Evolutionary conservation across 30 jellyfish, hydroid and myxozoan species (phyloP), one percentile per base, ranked within the genome.

Genomic region (Aurelia aurita complex sp. Pacific): DNA sequence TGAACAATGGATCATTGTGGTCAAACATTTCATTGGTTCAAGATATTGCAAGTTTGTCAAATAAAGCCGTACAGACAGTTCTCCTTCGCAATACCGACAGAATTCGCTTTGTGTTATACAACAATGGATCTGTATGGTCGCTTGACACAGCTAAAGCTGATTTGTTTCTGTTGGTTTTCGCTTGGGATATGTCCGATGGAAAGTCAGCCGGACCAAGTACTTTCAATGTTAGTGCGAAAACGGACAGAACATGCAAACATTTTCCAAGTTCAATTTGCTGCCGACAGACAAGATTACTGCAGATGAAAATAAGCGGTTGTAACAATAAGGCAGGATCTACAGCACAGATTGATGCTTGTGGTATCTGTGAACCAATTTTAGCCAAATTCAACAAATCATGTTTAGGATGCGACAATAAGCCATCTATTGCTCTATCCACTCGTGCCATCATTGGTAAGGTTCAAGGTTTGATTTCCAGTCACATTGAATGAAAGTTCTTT

Each of bases 331-430:
- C 91, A 3, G 91, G 91, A 15, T 82, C 91, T 15, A 70, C 72
- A 35, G 59, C 64, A 51, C 54, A 35, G 4, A 69, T 38, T 46
- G 59, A 69, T 46, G 42, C 85, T 2, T 87, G 96, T 38, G 70
- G 65, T 7, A 77, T 64, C 3, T 87, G 96, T 53, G 82, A 55
- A 4, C 61, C 67, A 6, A 88, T 69, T 53, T 71, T 57, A 29
- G 29, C 53, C 19, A 42, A 65, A 9, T 32, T 66, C 64, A 46
- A 59, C 72, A 74, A 67, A 33, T 5, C 36, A 13, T 87, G 96
- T 61, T 55, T 35, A 19, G 90, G 83, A 13, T 87, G 96, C 38
- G 76, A 67, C 60, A 90, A 84, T 23, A 88, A 57, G 38, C 67
- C 67, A 15, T 23, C 29, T 23, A 23, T 23, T 23, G 29, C 29